Conservation (phyloP, 2,888 invertebrate genomes). For the Cataglyphis altisquamis region DNA sequence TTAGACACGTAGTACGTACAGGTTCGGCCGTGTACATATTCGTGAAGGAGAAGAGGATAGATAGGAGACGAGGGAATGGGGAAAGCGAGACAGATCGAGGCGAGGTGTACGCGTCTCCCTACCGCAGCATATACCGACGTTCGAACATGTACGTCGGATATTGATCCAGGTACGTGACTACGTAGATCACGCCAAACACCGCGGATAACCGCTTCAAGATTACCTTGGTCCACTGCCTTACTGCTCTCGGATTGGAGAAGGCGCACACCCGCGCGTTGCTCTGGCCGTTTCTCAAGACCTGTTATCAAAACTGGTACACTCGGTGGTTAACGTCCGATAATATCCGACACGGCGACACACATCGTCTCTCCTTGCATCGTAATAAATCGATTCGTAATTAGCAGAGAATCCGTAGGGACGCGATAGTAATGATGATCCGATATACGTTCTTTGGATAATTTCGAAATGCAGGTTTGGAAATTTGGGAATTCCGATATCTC, state of each 20-base stretch:
- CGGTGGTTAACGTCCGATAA: constrained; percentile 26
- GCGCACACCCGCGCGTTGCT: constrained; percentile 44
- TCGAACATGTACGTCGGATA: constrained; percentile 72
- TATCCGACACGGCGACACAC: constrained; percentile 27
- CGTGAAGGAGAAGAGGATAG: constrained; percentile 35
- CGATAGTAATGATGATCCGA: constrained; percentile 36
- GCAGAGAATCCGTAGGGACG: constrained; percentile 10
- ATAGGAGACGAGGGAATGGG: not conserved
- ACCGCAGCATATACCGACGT: constrained; percentile 58
- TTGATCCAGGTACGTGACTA: constrained; percentile 74
- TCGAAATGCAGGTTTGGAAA: constrained; percentile 27
- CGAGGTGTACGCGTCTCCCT: constrained; percentile 55
- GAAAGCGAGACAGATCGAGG: constrained; percentile 27
- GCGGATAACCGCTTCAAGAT: constrained; percentile 76
- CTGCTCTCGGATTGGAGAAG: constrained; percentile 68
- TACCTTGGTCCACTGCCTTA: constrained; percentile 80
- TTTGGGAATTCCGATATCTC: constrained; percentile 4
- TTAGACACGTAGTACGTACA: constrained; percentile 80
- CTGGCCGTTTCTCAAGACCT: constrained; percentile 58
- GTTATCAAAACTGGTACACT: constrained; percentile 76
- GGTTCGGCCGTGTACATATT: constrained; percentile 60
- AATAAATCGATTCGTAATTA: constrained; percentile 55
- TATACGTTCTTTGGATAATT: constrained; percentile 47
- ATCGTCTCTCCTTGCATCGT: constrained; percentile 22
- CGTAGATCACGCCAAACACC: constrained; percentile 78